phyloP scores from a whole-genome alignment of 2,888 invertebrate species.

The Cybosia mesomella region DNA sequence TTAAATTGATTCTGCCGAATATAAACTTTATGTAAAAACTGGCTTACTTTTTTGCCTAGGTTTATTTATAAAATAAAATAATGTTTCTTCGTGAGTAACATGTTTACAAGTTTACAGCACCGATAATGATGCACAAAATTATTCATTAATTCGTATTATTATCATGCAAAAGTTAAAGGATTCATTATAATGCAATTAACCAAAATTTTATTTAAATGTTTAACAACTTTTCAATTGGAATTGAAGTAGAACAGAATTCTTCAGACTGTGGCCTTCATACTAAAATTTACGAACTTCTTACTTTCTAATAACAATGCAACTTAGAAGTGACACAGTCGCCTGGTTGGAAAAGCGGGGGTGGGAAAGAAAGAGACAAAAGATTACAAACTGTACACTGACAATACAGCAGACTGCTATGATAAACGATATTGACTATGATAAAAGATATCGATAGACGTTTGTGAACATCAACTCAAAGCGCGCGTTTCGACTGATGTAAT shows the following conservation, averaged over 20 bases:
- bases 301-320: neutral
- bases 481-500: no score
- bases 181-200: neutral
- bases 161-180: neutral
- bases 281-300: neutral
- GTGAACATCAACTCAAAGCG: no score
- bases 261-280: neutral
- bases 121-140: neutral
- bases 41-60: neutral
- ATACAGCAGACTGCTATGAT: no score
- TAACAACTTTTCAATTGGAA: neutral
- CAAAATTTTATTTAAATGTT: neutral
- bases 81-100: neutral
- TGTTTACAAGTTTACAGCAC: neutral
- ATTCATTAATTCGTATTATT: constrained; percentile 1
- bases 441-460: no score
- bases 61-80: neutral
- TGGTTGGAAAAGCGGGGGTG: neutral
- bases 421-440: no score
- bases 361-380: neutral
- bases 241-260: neutral
- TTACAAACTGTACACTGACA: no score
- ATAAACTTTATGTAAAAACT: neutral
- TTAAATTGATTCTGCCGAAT: neutral
- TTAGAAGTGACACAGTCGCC: neutral